phyloP scores from a whole-genome alignment of 2,797 vertebrate species.

The Tachyglossus aculeatus region DNA sequence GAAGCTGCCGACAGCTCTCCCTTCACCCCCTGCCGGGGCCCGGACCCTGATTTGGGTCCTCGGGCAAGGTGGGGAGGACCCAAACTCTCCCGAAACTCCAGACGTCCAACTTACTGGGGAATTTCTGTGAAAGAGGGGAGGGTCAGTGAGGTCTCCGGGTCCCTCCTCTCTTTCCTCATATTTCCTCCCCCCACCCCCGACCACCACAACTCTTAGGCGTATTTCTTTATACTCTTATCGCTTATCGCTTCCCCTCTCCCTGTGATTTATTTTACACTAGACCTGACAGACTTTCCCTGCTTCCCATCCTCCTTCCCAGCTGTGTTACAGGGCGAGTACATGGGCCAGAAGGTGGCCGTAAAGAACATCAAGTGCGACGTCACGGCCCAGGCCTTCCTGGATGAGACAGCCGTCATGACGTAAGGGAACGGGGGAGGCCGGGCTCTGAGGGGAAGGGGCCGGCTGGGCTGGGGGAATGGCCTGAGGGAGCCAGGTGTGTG shows the following conservation, averaged over 20 bases:
- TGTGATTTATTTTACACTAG: too few relatives aligned
- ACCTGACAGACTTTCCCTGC: too few relatives aligned
- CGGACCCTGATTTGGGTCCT: too few relatives aligned
- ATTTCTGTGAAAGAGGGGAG: constrained; percentile 74
- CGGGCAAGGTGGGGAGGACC: too few relatives aligned
- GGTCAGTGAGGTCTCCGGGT: constrained; percentile 7
- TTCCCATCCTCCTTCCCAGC: too few relatives aligned
- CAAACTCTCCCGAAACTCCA: constrained; percentile 94
- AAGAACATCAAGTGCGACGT: constrained; percentile 93
- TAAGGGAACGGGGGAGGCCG: constrained; percentile 55
- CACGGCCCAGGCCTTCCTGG: constrained; percentile 87
- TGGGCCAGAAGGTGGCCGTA: constrained; percentile 89
- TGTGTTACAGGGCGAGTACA: constrained; percentile 85
- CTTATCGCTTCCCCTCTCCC: too few relatives aligned
- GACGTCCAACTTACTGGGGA: constrained; percentile 89
- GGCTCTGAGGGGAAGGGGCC: accelerated
- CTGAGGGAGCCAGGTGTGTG: not conserved
- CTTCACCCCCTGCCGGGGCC: accelerated
- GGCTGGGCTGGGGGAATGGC: not conserved
- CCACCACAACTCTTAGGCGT: too few relatives aligned
- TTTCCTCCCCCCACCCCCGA: too few relatives aligned
- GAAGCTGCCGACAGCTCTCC: not conserved
- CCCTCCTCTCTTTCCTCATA: too few relatives aligned
- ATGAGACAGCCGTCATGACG: constrained; percentile 92
- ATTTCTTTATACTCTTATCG: too few relatives aligned